phyloP scores from a whole-genome alignment of 2,113 vertebrate genomes.

The Heloderma charlesbogerti region DNA sequence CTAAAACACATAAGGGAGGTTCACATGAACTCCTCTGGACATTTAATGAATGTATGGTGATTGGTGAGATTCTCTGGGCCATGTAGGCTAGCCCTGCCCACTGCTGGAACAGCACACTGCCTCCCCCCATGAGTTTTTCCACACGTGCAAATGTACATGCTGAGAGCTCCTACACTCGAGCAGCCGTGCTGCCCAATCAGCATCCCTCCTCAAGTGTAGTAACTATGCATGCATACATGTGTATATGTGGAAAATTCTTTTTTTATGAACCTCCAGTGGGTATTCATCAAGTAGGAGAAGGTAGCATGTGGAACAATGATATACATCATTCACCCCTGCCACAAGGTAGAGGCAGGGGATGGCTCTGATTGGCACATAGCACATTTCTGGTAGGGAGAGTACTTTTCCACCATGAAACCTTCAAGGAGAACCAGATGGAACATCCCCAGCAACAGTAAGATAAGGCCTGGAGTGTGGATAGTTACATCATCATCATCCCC shows the following conservation, averaged over 20 bases:
- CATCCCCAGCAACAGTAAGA: background rate
- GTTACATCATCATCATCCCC: background rate
- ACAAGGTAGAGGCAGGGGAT: background rate
- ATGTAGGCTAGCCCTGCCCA: too few species aligned
- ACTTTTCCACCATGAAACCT: background rate
- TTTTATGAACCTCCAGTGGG: background rate
- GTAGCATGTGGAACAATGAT: background rate
- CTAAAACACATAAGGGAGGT: background rate
- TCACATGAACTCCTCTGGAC: too few species aligned
- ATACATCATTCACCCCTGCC: too few species aligned
- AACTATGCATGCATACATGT: background rate
- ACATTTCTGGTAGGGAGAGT: background rate
- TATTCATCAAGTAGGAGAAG: background rate
- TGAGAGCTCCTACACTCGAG: background rate
- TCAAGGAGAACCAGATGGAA: background rate
- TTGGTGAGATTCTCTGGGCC: too few species aligned
- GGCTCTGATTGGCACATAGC: background rate
- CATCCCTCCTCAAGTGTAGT: background rate
- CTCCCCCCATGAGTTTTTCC: too few species aligned
- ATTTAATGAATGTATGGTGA: too few species aligned
- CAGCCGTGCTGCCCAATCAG: background rate
- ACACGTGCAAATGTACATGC: background rate
- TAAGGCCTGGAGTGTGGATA: background rate
- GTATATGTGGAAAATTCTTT: background rate
- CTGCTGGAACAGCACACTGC: too few species aligned